These are phyloP conservation scores for Turdus rufiventris DNA, from an alignment of 2,113 vertebrate species.

Conservation along the genomic window DNA sequence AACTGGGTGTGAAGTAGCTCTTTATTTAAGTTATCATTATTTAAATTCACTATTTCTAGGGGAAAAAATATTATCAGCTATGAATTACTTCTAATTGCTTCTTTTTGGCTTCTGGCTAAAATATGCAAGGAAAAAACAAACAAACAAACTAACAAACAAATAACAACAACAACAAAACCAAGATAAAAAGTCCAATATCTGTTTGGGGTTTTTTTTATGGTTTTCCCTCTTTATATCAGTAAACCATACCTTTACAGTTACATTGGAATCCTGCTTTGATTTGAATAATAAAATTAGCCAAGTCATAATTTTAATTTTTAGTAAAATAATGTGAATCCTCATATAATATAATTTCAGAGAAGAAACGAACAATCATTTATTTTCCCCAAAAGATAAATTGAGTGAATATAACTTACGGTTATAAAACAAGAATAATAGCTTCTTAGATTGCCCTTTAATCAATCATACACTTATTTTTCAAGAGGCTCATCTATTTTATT, in stretches of 20 bases:
- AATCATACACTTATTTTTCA: conserved; percentile 91
- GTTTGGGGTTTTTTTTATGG: not conserved
- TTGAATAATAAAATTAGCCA: conserved; percentile 40
- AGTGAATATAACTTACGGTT: conserved; percentile 83
- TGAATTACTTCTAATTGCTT: not conserved
- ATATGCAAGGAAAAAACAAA: not conserved
- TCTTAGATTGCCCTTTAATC: conserved; percentile 89
- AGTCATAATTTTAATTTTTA: conserved; percentile 51
- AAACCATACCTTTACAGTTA: not conserved
- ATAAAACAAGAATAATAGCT: conserved; percentile 87
- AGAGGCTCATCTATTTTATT: conserved; percentile 90
- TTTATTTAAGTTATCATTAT: not conserved
- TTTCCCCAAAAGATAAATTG: conserved; percentile 82
- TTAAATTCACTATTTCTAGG: not conserved
- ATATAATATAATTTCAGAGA: conserved; percentile 70
- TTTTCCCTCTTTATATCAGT: not conserved
- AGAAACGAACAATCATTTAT: conserved; percentile 78
- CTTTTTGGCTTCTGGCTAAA: not conserved
- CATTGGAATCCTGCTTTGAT: conserved; percentile 11
- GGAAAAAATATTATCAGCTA: not conserved
- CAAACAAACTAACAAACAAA: no score
- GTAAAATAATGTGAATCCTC: conserved; percentile 58
- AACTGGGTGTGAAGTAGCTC: not conserved
- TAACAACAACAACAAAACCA: no score
- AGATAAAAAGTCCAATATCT: not conserved